Evolutionary conservation across 1,140 invertebrate genomes (phyloP).

Genomic region (Papilio helenus): DNA sequence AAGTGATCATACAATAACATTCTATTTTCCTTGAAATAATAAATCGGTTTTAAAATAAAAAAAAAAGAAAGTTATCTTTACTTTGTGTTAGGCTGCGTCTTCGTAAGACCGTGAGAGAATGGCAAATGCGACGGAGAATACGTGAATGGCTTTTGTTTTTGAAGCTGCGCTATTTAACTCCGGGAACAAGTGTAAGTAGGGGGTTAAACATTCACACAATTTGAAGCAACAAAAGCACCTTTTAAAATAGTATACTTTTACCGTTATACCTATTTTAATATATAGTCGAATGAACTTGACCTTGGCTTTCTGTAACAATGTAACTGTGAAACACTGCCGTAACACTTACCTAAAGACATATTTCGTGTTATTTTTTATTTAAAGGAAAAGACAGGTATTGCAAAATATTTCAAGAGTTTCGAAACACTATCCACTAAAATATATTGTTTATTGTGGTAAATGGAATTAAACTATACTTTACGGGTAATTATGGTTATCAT

Average conservation of each 20-base stretch:
- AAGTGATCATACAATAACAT: neutral
- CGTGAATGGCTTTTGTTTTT: constrained; percentile 21
- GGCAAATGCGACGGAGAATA: constrained; percentile 12
- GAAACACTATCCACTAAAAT: too few species aligned
- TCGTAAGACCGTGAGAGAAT: constrained; percentile 19
- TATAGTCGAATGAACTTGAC: neutral
- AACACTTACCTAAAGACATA: too few species aligned
- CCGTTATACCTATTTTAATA: neutral
- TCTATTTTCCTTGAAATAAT: neutral
- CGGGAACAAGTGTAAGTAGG: constrained; percentile 19
- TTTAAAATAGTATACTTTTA: constrained; percentile 9
- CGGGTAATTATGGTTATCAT: neutral
- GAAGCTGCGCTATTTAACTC: constrained; percentile 25
- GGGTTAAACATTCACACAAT: constrained; percentile 25
- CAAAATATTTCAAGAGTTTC: too few species aligned
- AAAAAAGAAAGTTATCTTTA: constrained; percentile 6
- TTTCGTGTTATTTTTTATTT: too few species aligned
- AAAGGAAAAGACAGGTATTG: too few species aligned
- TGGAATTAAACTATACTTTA: too few species aligned
- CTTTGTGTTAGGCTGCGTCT: constrained; percentile 24
- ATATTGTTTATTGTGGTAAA: too few species aligned
- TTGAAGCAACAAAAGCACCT: constrained; percentile 19
- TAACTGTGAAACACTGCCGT: neutral
- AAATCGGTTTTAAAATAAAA: neutral
- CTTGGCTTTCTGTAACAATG: neutral